Conservation (phyloP, 2,113 vertebrate species). For the Tylochromis polylepis region DNA sequence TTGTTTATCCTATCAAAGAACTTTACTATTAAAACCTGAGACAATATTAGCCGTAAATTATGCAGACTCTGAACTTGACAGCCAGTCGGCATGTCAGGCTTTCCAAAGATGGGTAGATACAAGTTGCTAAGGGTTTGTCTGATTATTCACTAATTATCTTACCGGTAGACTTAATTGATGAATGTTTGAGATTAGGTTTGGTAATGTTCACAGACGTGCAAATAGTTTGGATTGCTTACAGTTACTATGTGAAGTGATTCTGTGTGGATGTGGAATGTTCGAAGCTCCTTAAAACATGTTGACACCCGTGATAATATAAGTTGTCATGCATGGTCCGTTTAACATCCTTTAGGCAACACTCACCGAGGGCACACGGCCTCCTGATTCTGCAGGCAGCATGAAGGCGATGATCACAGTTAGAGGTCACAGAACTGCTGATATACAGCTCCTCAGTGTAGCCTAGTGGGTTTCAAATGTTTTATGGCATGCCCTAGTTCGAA, state of each 20-base stretch:
- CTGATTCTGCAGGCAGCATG: not conserved
- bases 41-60: not conserved
- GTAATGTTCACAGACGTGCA: not conserved
- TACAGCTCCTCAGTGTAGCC: not conserved
- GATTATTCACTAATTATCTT: not conserved
- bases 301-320: conserved; percentile 41
- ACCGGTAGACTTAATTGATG: not conserved
- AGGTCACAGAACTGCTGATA: not conserved
- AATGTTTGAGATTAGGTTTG: not conserved
- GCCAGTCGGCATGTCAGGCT: not conserved
- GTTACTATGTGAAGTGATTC: not conserved
- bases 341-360: not conserved
- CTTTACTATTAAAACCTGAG: not conserved
- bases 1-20: not conserved
- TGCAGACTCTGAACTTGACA: not conserved
- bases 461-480: not conserved
- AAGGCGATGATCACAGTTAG: not conserved
- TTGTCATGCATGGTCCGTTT: not conserved
- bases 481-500: not conserved
- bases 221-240: not conserved
- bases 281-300: conserved; percentile 38
- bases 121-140: accelerated
- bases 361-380: not conserved
- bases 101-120: not conserved
- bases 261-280: conserved; percentile 36